These are phyloP conservation scores for Drosophila guanche DNA, from an alignment of 1,140 invertebrate genomes.

Conservation along the genomic window DNA sequence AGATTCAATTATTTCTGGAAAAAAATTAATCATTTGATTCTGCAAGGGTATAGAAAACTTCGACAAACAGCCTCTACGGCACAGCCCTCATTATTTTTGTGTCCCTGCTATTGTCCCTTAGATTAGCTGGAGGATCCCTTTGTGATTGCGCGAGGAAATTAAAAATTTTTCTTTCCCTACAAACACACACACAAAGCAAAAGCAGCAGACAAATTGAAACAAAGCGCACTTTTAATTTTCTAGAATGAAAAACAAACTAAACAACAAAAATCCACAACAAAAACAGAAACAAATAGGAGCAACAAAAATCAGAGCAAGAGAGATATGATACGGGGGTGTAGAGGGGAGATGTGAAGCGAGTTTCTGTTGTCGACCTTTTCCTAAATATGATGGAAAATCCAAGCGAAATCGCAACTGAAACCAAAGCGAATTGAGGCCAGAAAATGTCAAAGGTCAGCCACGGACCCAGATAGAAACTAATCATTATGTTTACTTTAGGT, in stretches of 20 bases:
- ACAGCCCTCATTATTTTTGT: conserved; percentile 2
- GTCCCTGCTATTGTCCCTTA: conserved; percentile 24
- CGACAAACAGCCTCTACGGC: neutral
- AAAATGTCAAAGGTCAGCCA: conserved; percentile 40
- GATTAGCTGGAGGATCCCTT: conserved; percentile 53
- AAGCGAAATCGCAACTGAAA: neutral
- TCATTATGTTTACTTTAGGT: no score
- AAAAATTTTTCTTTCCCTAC: conserved; percentile 45
- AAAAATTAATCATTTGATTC: no score
- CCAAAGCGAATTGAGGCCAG: conserved; percentile 5
- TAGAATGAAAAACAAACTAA: conserved; percentile 30
- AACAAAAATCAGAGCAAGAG: conserved; percentile 12
- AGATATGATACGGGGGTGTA: no score
- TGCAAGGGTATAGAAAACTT: neutral
- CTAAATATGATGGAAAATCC: neutral
- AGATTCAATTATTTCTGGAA: no score
- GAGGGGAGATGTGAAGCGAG: neutral
- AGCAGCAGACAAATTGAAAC: conserved; percentile 53
- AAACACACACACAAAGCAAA: conserved; percentile 49
- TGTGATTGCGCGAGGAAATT: conserved; percentile 60
- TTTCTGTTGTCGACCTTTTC: conserved; percentile 14
- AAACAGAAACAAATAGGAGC: neutral
- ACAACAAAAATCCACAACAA: conserved; percentile 15
- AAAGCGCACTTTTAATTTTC: conserved; percentile 74
- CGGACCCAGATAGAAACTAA: neutral